Percentiles rank a stretch among this genome's conserved stretches.
Conservation (phyloP, 2,113 vertebrate species). For the Cygnus atratus region DNA sequence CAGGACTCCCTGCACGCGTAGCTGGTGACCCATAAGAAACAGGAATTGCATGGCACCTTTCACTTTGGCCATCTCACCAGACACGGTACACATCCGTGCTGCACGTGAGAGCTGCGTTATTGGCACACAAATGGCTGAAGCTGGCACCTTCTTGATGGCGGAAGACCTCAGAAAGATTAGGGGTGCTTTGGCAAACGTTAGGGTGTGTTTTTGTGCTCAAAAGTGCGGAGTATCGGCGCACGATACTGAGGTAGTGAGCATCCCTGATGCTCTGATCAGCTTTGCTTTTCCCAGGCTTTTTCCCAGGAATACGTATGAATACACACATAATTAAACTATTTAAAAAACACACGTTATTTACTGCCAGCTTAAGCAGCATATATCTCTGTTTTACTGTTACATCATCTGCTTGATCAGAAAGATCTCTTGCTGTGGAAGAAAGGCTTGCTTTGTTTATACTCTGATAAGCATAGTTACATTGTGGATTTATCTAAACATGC, state of each 20-base stretch:
- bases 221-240: background rate
- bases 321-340: background rate
- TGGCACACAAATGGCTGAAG: rapidly evolving
- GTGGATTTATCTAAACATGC: background rate
- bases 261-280: background rate
- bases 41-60: background rate
- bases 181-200: background rate
- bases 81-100: rapidly evolving
- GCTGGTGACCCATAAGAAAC: background rate
- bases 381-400: background rate
- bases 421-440: background rate
- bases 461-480: background rate
- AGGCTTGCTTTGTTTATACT: background rate
- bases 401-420: background rate
- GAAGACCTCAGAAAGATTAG: background rate
- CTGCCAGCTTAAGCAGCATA: background rate
- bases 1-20: background rate
- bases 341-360: background rate
- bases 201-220: background rate
- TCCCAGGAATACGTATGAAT: background rate
- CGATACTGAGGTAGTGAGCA: background rate
- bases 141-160: background rate
- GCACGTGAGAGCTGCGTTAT: background rate
- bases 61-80: background rate
- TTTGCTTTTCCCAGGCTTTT: background rate